Base-by-base conservation (phyloP, 2,888 invertebrate genomes). In the Drosophila setosimentum region DNA sequence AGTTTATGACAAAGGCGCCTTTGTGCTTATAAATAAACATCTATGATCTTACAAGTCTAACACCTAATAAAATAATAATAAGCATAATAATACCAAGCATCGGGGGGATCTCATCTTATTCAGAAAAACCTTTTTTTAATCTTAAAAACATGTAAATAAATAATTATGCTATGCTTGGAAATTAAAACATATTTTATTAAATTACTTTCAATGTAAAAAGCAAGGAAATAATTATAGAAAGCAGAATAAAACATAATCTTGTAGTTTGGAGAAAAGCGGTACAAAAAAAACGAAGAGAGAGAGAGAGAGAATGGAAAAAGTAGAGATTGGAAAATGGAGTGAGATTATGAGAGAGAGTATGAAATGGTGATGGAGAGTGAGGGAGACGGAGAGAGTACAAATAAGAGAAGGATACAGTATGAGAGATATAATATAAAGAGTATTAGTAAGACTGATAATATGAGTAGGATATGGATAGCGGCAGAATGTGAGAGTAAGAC, bases 1-100 rank as follows among this genome's bases (percentile, higher is more conserved):
- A 72, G 67, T 77, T 67, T 76, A 67, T 58, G 40, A 32, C 63
- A 66, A 68, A 48, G 53, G n/a, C 40, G 29, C 33, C 32, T 55
- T 21, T n/a, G 24, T 27, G 42, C 24, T 48, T 13, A 62, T 32
- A 60, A 21, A 40, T 42, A 50, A 33, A 49, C 33, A 59, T 33
- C 24, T n/a, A 37, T 24, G 16, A 2, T 68, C 21, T 40, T 24
- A 69, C 24, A 49, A 37, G 40, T 33, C 48, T 33, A 70, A 40
- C 40, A 24, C 48, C 49, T 33, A 71, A 40, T 42, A 49, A 60
- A 27, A 16, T 24, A 50, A 8, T 33, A 50, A 59, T 33, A 8
- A 35, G n/a, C 18, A 42, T n/a, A 24, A 29, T 11, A 30, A 42
- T 30, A 16, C 29, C 13, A 21, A 40, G 16, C 21, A 29, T 18